phyloP scores from a whole-genome alignment of 1,140 invertebrate species.

The Aphelenchoides besseyi region DNA sequence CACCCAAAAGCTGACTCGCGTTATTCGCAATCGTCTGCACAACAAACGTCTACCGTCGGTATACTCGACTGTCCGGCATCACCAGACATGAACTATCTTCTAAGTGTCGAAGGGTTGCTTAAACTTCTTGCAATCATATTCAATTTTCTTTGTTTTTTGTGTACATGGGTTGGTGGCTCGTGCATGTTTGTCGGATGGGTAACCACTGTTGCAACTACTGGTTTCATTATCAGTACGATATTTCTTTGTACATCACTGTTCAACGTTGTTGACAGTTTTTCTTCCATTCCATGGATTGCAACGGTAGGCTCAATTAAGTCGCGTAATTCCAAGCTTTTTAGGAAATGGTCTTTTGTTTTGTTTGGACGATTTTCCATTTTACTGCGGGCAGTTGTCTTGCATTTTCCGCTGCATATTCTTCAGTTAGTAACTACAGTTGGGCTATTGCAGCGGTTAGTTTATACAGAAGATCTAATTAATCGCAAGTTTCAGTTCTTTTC shows the following conservation, averaged over 20 bases:
- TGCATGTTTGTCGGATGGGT: slow-evolving; percentile 58
- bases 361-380: slow-evolving; percentile 62
- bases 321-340: slow-evolving; percentile 21
- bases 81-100: slow-evolving; percentile 36
- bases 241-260: slow-evolving; percentile 59
- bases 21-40: neutral
- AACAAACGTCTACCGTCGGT: neutral
- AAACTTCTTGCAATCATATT: slow-evolving; percentile 46
- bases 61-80: neutral
- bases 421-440: slow-evolving; percentile 44
- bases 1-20: neutral
- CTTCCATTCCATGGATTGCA: slow-evolving; percentile 59
- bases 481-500: slow-evolving; percentile 56
- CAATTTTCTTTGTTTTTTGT: slow-evolving; percentile 57
- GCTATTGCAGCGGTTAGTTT: slow-evolving; percentile 56
- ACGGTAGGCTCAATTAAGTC: slow-evolving; percentile 29
- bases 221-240: slow-evolving; percentile 54
- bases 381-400: slow-evolving; percentile 59
- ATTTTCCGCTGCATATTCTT: slow-evolving; percentile 42
- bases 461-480: slow-evolving; percentile 9
- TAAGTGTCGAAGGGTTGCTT: slow-evolving; percentile 44
- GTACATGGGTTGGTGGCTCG: slow-evolving; percentile 53
- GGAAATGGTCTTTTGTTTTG: slow-evolving; percentile 57
- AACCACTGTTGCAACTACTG: slow-evolving; percentile 59
- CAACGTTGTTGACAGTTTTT: slow-evolving; percentile 53